Conservation (phyloP, 1,140 invertebrate genomes). For the Bombus impatiens region DNA sequence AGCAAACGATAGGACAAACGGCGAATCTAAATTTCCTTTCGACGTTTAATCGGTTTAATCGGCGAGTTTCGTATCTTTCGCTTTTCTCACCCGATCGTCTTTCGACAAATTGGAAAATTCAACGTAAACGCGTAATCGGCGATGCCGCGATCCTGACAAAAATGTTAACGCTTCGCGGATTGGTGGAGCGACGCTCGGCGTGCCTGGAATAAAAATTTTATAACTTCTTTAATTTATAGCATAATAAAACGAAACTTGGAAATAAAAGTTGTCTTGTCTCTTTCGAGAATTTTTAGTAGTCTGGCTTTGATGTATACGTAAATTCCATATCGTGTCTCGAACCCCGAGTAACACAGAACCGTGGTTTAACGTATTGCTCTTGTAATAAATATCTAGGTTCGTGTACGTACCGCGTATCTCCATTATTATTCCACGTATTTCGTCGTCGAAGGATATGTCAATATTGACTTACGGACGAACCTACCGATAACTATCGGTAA, state of each 20-base stretch:
- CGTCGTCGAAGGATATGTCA: too few relatives aligned
- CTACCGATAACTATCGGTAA: too few relatives aligned
- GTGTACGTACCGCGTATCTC: too few relatives aligned
- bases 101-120: slow-evolving; percentile 15
- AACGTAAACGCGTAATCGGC: not conserved
- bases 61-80: not conserved
- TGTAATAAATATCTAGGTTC: too few relatives aligned
- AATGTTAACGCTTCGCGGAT: not conserved
- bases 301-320: slow-evolving; percentile 5
- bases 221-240: slow-evolving; percentile 34
- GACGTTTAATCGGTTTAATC: too few relatives aligned
- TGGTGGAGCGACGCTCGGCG: not conserved
- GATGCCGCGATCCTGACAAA: not conserved
- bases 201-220: slow-evolving; percentile 36
- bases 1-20: not conserved
- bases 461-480: too few relatives aligned
- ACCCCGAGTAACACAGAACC: not conserved
- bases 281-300: slow-evolving; percentile 8
- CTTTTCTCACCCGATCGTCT: not conserved
- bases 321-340: not conserved
- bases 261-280: slow-evolving; percentile 7
- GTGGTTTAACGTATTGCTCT: not conserved
- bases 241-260: slow-evolving; percentile 19
- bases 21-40: not conserved
- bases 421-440: too few relatives aligned